Conservation (phyloP, 2,888 invertebrate genomes). For the Corbicula japonica region DNA sequence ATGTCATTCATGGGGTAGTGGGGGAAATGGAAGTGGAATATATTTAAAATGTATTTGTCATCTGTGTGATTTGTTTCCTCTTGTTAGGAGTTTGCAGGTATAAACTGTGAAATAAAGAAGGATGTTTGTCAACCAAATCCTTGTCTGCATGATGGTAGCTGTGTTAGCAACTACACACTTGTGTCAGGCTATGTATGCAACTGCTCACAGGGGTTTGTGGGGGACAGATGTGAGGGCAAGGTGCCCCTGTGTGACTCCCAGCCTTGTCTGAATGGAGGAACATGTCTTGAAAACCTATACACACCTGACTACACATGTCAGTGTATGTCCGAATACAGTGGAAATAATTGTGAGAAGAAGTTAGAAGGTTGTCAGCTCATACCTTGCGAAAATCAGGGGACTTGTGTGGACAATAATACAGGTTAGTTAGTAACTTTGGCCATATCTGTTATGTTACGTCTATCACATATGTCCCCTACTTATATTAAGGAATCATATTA, state of each 20-base stretch:
- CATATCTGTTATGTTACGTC: neutral
- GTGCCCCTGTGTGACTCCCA: slow-evolving; percentile 66
- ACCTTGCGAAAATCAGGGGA: slow-evolving; percentile 96
- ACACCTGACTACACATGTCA: slow-evolving; percentile 88
- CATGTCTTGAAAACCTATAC: slow-evolving; percentile 87
- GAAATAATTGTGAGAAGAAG: slow-evolving; percentile 92
- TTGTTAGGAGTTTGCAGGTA: slow-evolving; percentile 90
- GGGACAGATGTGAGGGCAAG: slow-evolving; percentile 76
- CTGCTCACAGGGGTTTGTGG: slow-evolving; percentile 80
- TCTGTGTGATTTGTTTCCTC: neutral
- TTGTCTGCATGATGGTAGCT: slow-evolving; percentile 80
- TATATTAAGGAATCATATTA: neutral
- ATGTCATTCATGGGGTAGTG: no score
- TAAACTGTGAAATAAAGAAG: slow-evolving; percentile 93
- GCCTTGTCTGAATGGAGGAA: slow-evolving; percentile 96
- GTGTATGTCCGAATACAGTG: slow-evolving; percentile 74
- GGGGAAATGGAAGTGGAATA: no score
- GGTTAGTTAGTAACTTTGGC: slow-evolving; percentile 29
- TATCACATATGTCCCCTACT: neutral
- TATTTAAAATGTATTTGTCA: neutral
- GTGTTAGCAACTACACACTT: slow-evolving; percentile 69
- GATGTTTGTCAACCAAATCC: slow-evolving; percentile 81
- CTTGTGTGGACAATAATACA: slow-evolving; percentile 88
- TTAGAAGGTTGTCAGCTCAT: slow-evolving; percentile 97
- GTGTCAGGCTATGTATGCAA: slow-evolving; percentile 76